These are phyloP conservation scores for Hypselothyrea guttata DNA, from an alignment of 2,888 invertebrate genomes.

Conservation along the genomic window DNA sequence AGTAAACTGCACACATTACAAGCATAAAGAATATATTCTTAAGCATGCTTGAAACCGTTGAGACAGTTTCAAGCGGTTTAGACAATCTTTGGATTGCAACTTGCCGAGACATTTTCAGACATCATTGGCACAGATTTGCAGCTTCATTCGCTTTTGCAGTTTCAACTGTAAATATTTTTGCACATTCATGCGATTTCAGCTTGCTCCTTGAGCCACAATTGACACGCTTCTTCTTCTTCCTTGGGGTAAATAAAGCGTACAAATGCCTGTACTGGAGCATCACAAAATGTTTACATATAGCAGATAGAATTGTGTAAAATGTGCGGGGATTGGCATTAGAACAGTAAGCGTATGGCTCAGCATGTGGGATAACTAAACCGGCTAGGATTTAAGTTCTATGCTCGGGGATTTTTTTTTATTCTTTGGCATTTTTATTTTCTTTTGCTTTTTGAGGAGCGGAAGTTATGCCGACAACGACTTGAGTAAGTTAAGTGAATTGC, in stretches of 20 bases:
- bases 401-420: constrained; percentile 1
- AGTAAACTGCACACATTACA: neutral
- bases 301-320: constrained; percentile 55
- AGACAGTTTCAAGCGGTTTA: constrained; percentile 20
- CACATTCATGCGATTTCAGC: constrained; percentile 26
- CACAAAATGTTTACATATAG: constrained; percentile 48
- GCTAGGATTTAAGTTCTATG: constrained; percentile 33
- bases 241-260: constrained; percentile 47
- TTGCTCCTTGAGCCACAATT: constrained; percentile 27
- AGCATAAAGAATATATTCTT: neutral
- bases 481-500: constrained; percentile 78
- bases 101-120: constrained; percentile 6
- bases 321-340: constrained; percentile 71
- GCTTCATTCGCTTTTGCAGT: constrained; percentile 8
- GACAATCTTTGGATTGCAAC: neutral
- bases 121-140: constrained; percentile 46
- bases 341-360: constrained; percentile 58
- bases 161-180: constrained; percentile 24
- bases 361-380: constrained; percentile 33
- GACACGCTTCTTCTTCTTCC: neutral
- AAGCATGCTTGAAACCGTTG: constrained; percentile 4
- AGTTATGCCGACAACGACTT: constrained; percentile 77
- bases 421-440: constrained; percentile 2
- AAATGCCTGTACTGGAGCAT: constrained; percentile 53
- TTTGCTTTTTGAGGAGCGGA: constrained; percentile 36